Percentiles rank a stretch among this genome's conserved stretches.
Conservation (phyloP, 92 coral and sea anemone genomes). For the Phymanthus crucifer region DNA sequence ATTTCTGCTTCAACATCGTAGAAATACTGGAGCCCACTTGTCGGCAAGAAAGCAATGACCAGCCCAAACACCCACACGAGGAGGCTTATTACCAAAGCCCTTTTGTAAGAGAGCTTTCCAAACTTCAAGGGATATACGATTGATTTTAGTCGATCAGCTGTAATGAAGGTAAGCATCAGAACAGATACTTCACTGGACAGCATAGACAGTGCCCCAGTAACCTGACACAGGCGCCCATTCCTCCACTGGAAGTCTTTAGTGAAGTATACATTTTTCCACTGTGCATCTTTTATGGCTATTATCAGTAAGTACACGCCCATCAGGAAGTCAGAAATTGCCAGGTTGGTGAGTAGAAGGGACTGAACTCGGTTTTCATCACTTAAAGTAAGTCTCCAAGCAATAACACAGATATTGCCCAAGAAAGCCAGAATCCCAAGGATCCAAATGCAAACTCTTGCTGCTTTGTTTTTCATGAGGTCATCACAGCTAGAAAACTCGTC, state of each 20-base stretch:
- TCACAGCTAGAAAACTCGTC: conserved; percentile 84
- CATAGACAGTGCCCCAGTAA: conserved; percentile 80
- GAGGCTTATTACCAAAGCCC: neutral
- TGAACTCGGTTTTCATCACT: conserved; percentile 75
- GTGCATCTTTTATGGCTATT: conserved; percentile 72
- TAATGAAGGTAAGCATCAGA: conserved; percentile 68
- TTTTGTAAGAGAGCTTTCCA: conserved; percentile 37
- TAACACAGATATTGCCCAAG: conserved; percentile 60
- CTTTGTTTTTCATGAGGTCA: conserved; percentile 83
- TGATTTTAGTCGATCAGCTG: conserved; percentile 75
- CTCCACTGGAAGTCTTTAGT: conserved; percentile 84
- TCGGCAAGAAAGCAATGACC: neutral
- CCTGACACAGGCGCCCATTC: conserved; percentile 59
- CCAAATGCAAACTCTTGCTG: conserved; percentile 65
- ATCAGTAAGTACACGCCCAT: conserved; percentile 84
- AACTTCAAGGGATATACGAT: conserved; percentile 71
- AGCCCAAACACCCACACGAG: neutral
- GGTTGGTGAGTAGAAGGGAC: conserved; percentile 76
- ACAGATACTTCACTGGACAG: conserved; percentile 90
- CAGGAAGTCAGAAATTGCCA: conserved; percentile 75
- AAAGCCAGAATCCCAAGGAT: conserved; percentile 79
- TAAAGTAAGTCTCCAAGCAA: conserved; percentile 49
- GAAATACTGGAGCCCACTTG: conserved; percentile 37
- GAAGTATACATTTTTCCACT: conserved; percentile 78
- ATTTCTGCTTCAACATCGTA: conserved; percentile 48